Evolutionary conservation across 2,797 vertebrate species (phyloP), one percentile per base, ranked within the genome.

Genomic region (Oophaga sylvatica): DNA sequence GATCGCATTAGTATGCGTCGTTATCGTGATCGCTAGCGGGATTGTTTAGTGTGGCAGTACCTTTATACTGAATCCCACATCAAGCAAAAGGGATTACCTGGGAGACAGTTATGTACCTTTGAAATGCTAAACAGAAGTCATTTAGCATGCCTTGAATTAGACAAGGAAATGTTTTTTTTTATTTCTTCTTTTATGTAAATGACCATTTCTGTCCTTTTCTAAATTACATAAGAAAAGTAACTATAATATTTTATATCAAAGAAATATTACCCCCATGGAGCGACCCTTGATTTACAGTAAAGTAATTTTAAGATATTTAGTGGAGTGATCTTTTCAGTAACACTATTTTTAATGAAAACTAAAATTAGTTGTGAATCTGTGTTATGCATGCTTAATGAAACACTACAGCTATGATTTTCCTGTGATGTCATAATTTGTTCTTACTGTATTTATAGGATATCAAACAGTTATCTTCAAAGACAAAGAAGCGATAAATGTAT

Each of bases 81-180:
- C 68, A 53, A 73, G 41, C 12, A 73, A 45, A 80, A 63, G 78
- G 57, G 79, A 87, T 87, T 87, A 81, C 78, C 78, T 75, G 57
- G 48, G 22, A 87, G 67, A 81, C 79, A 75, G 65, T 31, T 71
- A 57, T 81, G 3, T 80, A 20, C 65, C 85, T 87, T 87, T 81
- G 79, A 81, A 87, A 87, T 75, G 57, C 57, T 87, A 87, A 81
- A 81, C 4, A 80, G 65, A 22, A 45, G 35, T 71, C 19, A n/a
- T 71, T 71, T 41, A 84, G 26, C 26, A 65, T 84, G 12, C 19
- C 35, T 57, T 62, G 16, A 75, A 65, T 84, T 75, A 59, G 35
- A 62, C 16, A 62, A 9, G 29, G 16, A 75, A 76, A 59, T 3
- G 2, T 59, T 63, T 63, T 83, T 45, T 19, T 41, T 57, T 53